A percentile compares a stretch with the other conserved stretches of the same genome.
phyloP scores from a whole-genome alignment of 2,797 vertebrate genomes.

The Trichosurus vulpecula region DNA sequence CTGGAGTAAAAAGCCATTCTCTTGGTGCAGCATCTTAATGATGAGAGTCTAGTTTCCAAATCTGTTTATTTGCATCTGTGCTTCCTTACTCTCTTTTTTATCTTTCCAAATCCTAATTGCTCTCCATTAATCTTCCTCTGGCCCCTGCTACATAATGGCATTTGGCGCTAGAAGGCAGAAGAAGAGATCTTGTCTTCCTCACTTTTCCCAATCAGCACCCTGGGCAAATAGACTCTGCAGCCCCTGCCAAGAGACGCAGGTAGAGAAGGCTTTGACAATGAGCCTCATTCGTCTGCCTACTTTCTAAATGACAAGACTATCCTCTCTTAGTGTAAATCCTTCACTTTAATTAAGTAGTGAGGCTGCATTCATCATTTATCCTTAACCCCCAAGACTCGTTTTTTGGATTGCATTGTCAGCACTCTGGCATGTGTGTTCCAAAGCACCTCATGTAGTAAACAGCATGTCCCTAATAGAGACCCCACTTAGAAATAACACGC shows the following conservation, averaged over 20 bases:
- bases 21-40: background rate
- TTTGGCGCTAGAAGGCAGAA: conserved; percentile 26
- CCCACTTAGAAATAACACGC: background rate
- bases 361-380: background rate
- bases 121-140: conserved; percentile 12
- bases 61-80: conserved; percentile 8
- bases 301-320: conserved; percentile 5
- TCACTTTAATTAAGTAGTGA: conserved; percentile 16
- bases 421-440: background rate
- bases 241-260: conserved; percentile 18
- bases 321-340: conserved; percentile 11
- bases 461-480: background rate
- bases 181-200: background rate
- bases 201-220: conserved; percentile 9
- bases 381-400: conserved; percentile 27
- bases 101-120: conserved; percentile 18
- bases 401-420: background rate
- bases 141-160: background rate
- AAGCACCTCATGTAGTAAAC: background rate
- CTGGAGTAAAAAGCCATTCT: conserved; percentile 34
- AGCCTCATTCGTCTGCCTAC: background rate
- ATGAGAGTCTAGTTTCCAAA: conserved; percentile 1
- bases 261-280: background rate
- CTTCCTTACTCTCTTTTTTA: conserved; percentile 30
- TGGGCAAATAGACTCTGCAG: conserved; percentile 8